Evolutionary conservation across 2,888 invertebrate species (phyloP), one percentile per base, ranked within the genome.

Genomic region (Osmoderma eremita): DNA sequence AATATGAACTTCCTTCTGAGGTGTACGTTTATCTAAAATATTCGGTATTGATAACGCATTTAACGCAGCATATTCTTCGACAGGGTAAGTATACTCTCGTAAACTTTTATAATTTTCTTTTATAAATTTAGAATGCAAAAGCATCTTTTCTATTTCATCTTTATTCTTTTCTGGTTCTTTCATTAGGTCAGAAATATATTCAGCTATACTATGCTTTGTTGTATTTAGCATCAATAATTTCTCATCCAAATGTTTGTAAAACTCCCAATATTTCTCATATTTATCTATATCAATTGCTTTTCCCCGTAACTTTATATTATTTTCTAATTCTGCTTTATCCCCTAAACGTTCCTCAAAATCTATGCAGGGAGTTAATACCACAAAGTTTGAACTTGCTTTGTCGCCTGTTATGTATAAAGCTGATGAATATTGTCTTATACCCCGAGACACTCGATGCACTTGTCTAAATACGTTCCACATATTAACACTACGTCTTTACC

Each of bases 41-140:
- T 93, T 94, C 0, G 94, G 94, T 63, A 94, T 77, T 75, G 86
- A 85, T 61, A 94, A 81, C 67, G 86, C 85, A 75, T 86, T 85
- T 30, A 88, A 77, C 50, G 91, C 84, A 6, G 91, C 88, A 58
- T 85, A 85, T 78, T 91, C 90, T 78, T 94, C 92, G 4, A 93
- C 83, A n/a, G 87, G 87, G 86, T 91, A 90, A n/a, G 89, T 79
- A 48, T 85, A 83, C 10, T 85, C 82, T 77, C 87, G 90, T 0
- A 92, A 75, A 30, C 83, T 81, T 77, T 87, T 90, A n/a, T 90
- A 78, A 71, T 91, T 89, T 49, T 80, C 77, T 69, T 81, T 82
- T 13, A 81, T 73, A 41, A 79, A 50, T 68, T 75, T 78, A 1
- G 74, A 84, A 74, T 88, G 86, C 12, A 87, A 79, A 78, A 86